Evolutionary conservation across 2,888 invertebrate species (phyloP).

Genomic region (Amphipoea oculea): DNA sequence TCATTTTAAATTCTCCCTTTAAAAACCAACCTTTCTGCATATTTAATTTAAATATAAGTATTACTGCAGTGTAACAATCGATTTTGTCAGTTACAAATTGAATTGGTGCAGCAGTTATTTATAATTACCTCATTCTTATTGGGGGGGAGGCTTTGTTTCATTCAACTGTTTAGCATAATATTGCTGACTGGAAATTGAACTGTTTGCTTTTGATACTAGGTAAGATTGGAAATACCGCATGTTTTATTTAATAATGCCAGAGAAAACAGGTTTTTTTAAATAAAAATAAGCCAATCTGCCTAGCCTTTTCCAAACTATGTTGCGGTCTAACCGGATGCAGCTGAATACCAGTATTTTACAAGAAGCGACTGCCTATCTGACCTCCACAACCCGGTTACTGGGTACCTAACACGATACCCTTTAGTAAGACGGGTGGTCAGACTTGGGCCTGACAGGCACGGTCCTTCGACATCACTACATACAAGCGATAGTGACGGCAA

Average conservation of each 20-base stretch:
- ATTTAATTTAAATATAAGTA: no score
- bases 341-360: neutral
- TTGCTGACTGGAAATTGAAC: conserved; percentile 1
- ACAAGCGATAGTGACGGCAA: neutral
- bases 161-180: conserved; percentile 39
- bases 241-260: neutral
- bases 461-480: neutral
- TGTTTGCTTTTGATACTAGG: conserved; percentile 6
- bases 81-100: conserved; percentile 32
- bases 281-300: no score
- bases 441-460: neutral
- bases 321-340: neutral
- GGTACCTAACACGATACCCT: neutral
- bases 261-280: neutral
- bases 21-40: neutral
- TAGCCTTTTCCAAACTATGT: neutral
- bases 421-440: neutral
- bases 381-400: neutral
- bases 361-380: neutral
- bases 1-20: neutral
- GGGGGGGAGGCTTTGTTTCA: conserved; percentile 10
- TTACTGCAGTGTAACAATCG: conserved; percentile 44
- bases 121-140: conserved; percentile 9
- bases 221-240: neutral
- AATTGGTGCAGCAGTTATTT: conserved; percentile 26